A percentile compares a stretch with the other conserved stretches of the same genome.
phyloP scores from a whole-genome alignment of 1,140 invertebrate species.

The Brachionus rotundiformis region DNA sequence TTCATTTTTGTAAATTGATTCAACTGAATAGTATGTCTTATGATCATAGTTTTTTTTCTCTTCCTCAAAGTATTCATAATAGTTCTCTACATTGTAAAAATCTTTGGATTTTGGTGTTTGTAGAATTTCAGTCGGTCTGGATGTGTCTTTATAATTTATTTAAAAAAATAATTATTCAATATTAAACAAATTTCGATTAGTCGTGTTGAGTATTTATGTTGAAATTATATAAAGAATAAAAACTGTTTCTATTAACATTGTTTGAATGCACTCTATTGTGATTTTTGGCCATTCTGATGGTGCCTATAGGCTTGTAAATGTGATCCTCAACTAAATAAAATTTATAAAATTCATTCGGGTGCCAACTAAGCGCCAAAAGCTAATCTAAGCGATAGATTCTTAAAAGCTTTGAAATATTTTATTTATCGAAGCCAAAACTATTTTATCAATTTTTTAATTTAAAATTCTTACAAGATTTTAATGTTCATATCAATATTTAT shows the following conservation, averaged over 20 bases:
- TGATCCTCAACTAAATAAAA: background rate
- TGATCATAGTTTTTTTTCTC: slow-evolving; percentile 15
- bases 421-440: background rate
- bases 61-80: slow-evolving; percentile 33
- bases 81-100: slow-evolving; percentile 13
- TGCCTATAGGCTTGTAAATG: background rate
- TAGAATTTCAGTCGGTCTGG: background rate
- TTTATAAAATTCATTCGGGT: background rate
- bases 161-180: background rate
- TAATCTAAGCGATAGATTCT: background rate
- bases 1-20: slow-evolving; percentile 34
- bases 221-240: background rate
- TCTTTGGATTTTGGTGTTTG: slow-evolving; percentile 30
- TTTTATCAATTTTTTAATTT: too few species aligned
- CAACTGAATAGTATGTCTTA: slow-evolving; percentile 31
- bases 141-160: background rate
- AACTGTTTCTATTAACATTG: slow-evolving; percentile 2
- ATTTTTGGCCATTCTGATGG: background rate
- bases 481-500: too few species aligned
- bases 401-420: background rate
- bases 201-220: background rate
- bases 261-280: background rate
- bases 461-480: too few species aligned
- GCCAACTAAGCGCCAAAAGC: background rate
- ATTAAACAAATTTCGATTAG: background rate